Conservation (phyloP, 2,888 invertebrate species). For the Drosophila austrosaltans region DNA sequence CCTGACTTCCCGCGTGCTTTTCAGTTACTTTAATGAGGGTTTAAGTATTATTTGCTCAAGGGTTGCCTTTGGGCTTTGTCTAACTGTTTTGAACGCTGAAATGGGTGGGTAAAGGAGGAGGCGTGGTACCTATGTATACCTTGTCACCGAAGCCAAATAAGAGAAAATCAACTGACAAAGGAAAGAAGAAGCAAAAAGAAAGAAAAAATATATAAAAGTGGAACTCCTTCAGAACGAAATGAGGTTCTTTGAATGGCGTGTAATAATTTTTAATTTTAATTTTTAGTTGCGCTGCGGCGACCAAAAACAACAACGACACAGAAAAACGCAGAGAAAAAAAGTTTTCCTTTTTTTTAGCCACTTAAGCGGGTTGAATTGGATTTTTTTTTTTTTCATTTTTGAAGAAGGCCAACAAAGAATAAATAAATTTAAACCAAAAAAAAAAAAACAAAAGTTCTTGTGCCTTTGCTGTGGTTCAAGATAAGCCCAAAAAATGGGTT, state of each 20-base stretch:
- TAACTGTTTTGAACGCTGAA: slow-evolving; percentile 32
- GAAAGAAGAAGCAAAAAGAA: slow-evolving; percentile 9
- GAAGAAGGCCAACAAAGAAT: slow-evolving; percentile 25
- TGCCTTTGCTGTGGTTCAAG: slow-evolving; percentile 6
- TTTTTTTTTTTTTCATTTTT: neutral
- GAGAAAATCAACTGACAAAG: slow-evolving; percentile 10
- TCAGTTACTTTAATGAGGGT: slow-evolving; percentile 75
- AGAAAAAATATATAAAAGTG: slow-evolving; percentile 10
- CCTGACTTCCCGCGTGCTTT: slow-evolving; percentile 18
- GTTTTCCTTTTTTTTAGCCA: slow-evolving; percentile 42
- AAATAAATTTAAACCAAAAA: slow-evolving; percentile 39
- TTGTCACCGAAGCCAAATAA: slow-evolving; percentile 44
- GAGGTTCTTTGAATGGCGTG: slow-evolving; percentile 56
- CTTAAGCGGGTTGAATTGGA: slow-evolving; percentile 36
- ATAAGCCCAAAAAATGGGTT: slow-evolving; percentile 8
- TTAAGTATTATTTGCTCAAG: slow-evolving; percentile 77
- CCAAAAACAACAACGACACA: slow-evolving; percentile 37
- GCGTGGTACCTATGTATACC: slow-evolving; percentile 47
- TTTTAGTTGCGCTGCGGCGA: slow-evolving; percentile 64
- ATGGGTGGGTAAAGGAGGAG: too few relatives aligned
- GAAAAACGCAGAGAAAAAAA: neutral
- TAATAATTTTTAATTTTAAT: slow-evolving; percentile 77
- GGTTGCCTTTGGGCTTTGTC: slow-evolving; percentile 74
- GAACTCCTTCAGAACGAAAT: slow-evolving; percentile 26
- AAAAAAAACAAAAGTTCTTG: slow-evolving; percentile 9